These are phyloP conservation scores for Hippasteria phrygiana DNA, from an alignment of 53 echinoderm and acorn worm species.

Conservation along the genomic window DNA sequence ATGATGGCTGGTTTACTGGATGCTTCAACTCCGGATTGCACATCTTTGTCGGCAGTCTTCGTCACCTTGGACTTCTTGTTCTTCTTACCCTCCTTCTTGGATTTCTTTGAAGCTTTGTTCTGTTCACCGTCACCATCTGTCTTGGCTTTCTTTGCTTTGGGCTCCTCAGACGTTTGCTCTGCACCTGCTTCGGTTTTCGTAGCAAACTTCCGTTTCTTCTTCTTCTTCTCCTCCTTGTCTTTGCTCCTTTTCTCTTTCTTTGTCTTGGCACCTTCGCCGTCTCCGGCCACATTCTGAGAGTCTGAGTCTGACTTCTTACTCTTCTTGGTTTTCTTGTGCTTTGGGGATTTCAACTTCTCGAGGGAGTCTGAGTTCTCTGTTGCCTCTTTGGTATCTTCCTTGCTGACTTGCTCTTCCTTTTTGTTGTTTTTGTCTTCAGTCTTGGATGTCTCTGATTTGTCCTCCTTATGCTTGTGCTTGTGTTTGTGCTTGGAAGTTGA, in stretches of 20 bases:
- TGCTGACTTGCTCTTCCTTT: constrained; percentile 56
- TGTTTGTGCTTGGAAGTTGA: constrained; percentile 44
- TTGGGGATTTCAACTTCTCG: constrained; percentile 56
- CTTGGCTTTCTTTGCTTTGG: constrained; percentile 66
- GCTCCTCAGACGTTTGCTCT: constrained; percentile 53
- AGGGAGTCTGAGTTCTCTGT: constrained; percentile 49
- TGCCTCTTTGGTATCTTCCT: constrained; percentile 43
- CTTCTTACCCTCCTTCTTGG: constrained; percentile 59
- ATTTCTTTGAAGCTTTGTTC: constrained; percentile 39
- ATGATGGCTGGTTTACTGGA: constrained; percentile 84
- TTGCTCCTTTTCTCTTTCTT: constrained; percentile 71
- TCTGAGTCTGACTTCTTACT: constrained; percentile 56
- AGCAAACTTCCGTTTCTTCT: constrained; percentile 58
- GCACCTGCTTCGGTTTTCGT: constrained; percentile 36
- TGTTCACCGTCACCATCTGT: constrained; percentile 44
- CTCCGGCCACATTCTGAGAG: constrained; percentile 54
- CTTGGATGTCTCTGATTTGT: constrained; percentile 42
- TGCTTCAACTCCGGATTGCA: neutral
- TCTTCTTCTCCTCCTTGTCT: constrained; percentile 72
- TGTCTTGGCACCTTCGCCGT: constrained; percentile 48
- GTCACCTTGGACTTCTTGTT: constrained; percentile 40
- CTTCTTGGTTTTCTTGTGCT: constrained; percentile 71
- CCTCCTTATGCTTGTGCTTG: constrained; percentile 65
- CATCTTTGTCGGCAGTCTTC: constrained; percentile 41
- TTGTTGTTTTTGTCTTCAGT: constrained; percentile 46